Conservation (phyloP, 2,888 invertebrate genomes). For the Tetragonula carbonaria region DNA sequence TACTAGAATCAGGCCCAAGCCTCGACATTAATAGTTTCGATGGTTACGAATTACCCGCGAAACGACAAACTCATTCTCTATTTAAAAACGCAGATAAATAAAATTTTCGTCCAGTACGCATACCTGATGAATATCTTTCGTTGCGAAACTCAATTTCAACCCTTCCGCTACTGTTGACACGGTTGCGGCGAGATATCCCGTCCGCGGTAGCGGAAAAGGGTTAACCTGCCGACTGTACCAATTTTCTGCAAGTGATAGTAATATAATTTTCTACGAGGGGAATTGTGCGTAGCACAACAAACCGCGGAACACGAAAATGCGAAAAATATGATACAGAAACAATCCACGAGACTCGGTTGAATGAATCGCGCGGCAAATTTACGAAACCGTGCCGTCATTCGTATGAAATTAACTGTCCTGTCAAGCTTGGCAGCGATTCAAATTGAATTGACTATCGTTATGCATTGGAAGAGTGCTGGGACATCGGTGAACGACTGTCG, state of each 20-base stretch:
- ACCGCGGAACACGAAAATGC: neutral
- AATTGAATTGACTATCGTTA: constrained; percentile 78
- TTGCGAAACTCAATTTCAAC: constrained; percentile 23
- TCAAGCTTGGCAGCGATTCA: constrained; percentile 76
- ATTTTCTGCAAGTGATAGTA: constrained; percentile 18
- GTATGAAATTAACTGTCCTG: constrained; percentile 76
- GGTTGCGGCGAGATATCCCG: too few species aligned
- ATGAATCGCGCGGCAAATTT: constrained; percentile 65
- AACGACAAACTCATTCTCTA: constrained; percentile 12
- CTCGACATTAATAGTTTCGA: constrained; percentile 40
- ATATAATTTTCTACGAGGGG: neutral
- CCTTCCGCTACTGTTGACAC: too few species aligned
- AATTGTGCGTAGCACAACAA: neutral
- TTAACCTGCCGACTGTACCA: neutral
- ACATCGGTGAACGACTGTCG: constrained; percentile 6
- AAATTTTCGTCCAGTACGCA: neutral
- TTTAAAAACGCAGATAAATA: neutral
- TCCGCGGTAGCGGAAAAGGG: too few species aligned
- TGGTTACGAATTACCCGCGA: constrained; percentile 39
- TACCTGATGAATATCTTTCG: neutral
- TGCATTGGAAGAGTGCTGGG: constrained; percentile 62
- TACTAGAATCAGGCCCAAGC: constrained; percentile 25
- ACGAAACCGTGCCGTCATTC: constrained; percentile 69
- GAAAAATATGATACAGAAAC: constrained; percentile 23
- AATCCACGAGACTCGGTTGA: constrained; percentile 63